A percentile compares a stretch with the other conserved stretches of the same genome.
Evolutionary conservation across 2,113 vertebrate species (phyloP).

Genomic region (Gorsachius goisagi): DNA sequence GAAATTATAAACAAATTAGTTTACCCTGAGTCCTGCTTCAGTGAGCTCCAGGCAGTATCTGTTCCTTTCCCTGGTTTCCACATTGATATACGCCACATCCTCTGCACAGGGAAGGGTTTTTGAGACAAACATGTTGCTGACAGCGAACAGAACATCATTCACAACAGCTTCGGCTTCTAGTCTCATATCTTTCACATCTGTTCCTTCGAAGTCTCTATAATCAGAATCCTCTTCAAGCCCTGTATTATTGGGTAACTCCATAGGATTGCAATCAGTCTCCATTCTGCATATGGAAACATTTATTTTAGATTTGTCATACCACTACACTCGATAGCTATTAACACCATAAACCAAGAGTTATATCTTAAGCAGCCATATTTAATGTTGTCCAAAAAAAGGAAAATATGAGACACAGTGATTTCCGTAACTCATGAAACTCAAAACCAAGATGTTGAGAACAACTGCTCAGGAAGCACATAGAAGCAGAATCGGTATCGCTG

Average conservation of each 20-base stretch:
- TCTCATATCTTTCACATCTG: slow-evolving; percentile 93
- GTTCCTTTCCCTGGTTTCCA: slow-evolving; percentile 90
- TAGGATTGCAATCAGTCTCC: slow-evolving; percentile 86
- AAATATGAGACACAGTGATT: background rate
- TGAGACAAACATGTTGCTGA: slow-evolving; percentile 91
- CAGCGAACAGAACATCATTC: slow-evolving; percentile 94
- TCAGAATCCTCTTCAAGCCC: slow-evolving; percentile 79
- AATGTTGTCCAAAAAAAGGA: background rate
- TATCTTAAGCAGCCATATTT: background rate
- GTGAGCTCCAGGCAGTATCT: slow-evolving; percentile 94
- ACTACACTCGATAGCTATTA: background rate
- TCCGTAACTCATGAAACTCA: background rate
- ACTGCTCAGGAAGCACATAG: background rate
- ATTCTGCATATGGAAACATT: slow-evolving; percentile 74
- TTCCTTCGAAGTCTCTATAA: slow-evolving; percentile 75
- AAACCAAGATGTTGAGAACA: background rate
- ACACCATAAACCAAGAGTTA: background rate
- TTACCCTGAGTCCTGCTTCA: slow-evolving; percentile 92
- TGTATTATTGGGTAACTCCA: slow-evolving; percentile 76
- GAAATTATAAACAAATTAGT: background rate
- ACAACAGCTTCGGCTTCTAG: slow-evolving; percentile 94
- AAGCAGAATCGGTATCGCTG: background rate
- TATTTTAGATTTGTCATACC: background rate
- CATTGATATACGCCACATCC: slow-evolving; percentile 92
- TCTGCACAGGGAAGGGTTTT: slow-evolving; percentile 83